These are phyloP conservation scores for Adelosebastes latens DNA, from an alignment of 2,797 vertebrate species.

Conservation along the genomic window DNA sequence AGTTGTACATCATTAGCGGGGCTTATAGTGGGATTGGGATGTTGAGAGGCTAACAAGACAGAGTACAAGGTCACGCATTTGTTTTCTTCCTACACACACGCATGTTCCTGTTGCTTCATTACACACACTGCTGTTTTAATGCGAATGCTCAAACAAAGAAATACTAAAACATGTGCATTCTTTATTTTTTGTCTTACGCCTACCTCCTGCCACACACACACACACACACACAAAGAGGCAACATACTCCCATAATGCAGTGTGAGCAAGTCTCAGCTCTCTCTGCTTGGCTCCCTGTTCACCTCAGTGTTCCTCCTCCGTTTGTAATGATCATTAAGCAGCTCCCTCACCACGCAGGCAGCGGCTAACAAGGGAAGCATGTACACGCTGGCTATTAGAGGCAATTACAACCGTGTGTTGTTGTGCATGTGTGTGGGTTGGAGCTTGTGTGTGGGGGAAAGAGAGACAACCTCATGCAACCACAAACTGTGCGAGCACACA, in stretches of 20 bases:
- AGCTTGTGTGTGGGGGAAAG: not conserved
- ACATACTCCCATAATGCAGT: conserved; percentile 1
- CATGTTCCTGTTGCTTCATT: not conserved
- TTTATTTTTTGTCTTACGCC: conserved; percentile 8
- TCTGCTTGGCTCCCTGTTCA: conserved; percentile 26
- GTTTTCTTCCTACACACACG: not conserved
- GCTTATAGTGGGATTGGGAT: conserved; percentile 2
- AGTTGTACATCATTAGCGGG: conserved; percentile 39
- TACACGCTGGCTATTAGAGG: conserved; percentile 46
- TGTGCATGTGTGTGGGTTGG: not conserved
- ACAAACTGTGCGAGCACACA: not conserved
- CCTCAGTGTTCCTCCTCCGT: conserved; percentile 39
- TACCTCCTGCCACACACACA: not conserved
- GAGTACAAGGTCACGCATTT: not conserved
- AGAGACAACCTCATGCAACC: not conserved
- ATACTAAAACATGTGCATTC: conserved; percentile 24
- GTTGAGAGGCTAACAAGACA: conserved; percentile 5
- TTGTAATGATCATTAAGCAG: conserved; percentile 57
- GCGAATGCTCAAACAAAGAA: conserved; percentile 13
- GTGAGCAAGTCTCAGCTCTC: conserved; percentile 8
- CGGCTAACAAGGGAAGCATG: conserved; percentile 56
- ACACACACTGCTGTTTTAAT: not conserved
- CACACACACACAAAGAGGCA: conserved; percentile 6
- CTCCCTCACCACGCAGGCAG: conserved; percentile 38
- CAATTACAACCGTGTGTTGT: conserved; percentile 49